Percentiles rank a stretch among this genome's conserved stretches.
Evolutionary conservation across 2,888 invertebrate genomes (phyloP).

Genomic region (Tachina lurida): DNA sequence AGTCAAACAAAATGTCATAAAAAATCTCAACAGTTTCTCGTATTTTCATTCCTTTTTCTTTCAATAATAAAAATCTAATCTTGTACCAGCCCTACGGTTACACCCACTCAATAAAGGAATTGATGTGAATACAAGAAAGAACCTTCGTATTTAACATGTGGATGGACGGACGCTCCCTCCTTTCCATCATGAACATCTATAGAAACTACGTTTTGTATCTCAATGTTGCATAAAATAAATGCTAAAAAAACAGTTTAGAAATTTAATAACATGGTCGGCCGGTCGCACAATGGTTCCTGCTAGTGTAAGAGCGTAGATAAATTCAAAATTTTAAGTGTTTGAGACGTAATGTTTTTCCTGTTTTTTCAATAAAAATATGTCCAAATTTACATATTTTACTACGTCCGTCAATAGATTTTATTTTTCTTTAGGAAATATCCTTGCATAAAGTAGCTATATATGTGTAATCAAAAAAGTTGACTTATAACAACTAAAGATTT

Average conservation of each 20-base stretch:
- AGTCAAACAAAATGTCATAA: constrained; percentile 4
- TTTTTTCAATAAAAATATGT: too few relatives aligned
- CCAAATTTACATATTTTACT: too few relatives aligned
- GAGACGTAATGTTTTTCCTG: too few relatives aligned
- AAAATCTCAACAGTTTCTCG: constrained; percentile 19
- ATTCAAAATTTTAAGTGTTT: too few relatives aligned
- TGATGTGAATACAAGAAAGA: constrained; percentile 3
- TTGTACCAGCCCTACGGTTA: constrained; percentile 16
- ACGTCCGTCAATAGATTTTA: too few relatives aligned
- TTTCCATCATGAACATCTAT: background rate
- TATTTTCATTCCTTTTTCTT: constrained; percentile 12
- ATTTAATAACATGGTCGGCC: constrained; percentile 39
- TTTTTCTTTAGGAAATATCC: too few relatives aligned
- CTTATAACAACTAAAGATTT: too few relatives aligned
- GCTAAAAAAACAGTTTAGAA: constrained; percentile 17
- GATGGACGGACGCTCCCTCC: background rate
- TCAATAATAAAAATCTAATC: constrained; percentile 34
- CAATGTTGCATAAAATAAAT: constrained; percentile 54
- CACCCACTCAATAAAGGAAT: constrained; percentile 40
- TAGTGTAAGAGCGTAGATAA: too few relatives aligned
- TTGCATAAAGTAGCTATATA: too few relatives aligned
- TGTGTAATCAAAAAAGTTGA: too few relatives aligned
- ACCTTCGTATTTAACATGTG: background rate
- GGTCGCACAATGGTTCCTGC: too few relatives aligned
- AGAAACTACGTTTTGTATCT: background rate